Conservation (phyloP, 2,888 invertebrate species). For the Mantis religiosa region DNA sequence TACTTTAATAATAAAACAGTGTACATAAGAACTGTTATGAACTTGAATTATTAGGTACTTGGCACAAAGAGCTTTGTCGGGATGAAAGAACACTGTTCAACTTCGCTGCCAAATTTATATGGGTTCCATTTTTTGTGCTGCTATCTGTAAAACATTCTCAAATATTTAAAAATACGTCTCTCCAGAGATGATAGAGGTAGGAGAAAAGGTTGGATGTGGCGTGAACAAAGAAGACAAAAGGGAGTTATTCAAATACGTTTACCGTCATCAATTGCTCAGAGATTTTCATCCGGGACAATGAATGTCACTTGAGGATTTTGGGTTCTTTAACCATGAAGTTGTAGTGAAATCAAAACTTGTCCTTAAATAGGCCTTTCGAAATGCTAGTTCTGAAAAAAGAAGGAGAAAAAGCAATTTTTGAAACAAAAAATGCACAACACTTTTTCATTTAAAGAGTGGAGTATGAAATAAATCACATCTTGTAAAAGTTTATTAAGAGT, state of each 20-base stretch:
- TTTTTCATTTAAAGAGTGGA: no score
- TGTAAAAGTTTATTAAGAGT: no score
- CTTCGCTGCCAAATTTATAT: neutral
- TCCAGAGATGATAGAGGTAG: neutral
- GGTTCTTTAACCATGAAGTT: no score
- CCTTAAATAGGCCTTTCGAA: no score
- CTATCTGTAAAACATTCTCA: neutral
- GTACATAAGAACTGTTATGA: neutral
- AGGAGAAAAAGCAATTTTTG: no score
- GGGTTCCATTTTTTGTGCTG: neutral
- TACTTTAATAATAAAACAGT: neutral
- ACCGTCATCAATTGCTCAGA: neutral
- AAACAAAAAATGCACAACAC: no score
- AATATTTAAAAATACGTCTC: neutral
- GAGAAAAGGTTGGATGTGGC: neutral
- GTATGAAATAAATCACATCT: no score
- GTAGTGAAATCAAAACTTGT: no score
- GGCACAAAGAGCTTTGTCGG: neutral
- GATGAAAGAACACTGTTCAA: neutral
- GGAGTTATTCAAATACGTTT: neutral
- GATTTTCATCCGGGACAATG: neutral
- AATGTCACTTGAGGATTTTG: no score
- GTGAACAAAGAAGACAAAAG: neutral
- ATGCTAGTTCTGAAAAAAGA: no score
- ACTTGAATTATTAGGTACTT: neutral